Conservation (phyloP, 2,888 invertebrate genomes). For the Acrobasis consociella region DNA sequence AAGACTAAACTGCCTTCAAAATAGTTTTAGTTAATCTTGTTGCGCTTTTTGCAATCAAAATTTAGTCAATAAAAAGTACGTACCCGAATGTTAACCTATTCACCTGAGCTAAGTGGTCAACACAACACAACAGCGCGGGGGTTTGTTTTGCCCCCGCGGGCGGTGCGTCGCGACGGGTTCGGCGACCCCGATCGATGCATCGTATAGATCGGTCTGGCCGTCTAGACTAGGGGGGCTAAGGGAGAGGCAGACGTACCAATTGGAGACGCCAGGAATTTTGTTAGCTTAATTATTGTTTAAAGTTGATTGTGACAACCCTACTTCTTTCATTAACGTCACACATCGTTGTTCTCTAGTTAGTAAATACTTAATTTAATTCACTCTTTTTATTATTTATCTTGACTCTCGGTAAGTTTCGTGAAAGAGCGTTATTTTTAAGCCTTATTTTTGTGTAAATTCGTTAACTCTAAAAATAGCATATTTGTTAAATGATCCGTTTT, state of each 20-base stretch:
- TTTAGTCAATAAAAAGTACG: slow-evolving; percentile 10
- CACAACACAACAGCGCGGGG: slow-evolving; percentile 45
- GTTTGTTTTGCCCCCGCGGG: slow-evolving; percentile 62
- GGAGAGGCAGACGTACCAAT: slow-evolving; percentile 46
- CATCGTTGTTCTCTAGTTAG: neutral
- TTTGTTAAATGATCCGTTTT: too few relatives aligned
- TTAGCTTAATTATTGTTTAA: slow-evolving; percentile 60
- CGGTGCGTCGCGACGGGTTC: slow-evolving; percentile 53
- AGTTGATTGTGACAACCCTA: slow-evolving; percentile 35
- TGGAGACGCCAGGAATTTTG: slow-evolving; percentile 61
- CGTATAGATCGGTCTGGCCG: slow-evolving; percentile 78
- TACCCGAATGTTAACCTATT: slow-evolving; percentile 41
- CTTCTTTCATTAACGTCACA: neutral
- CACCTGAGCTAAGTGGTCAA: slow-evolving; percentile 71
- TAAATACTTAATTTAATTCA: too few relatives aligned
- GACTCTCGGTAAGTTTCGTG: too few relatives aligned
- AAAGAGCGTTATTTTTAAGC: too few relatives aligned
- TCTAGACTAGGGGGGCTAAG: slow-evolving; percentile 62
- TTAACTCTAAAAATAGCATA: too few relatives aligned
- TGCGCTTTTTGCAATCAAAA: neutral
- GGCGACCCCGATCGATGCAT: slow-evolving; percentile 72
- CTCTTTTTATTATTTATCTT: too few relatives aligned
- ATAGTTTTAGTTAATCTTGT: too few relatives aligned
- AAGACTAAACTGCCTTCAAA: too few relatives aligned
- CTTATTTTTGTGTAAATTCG: too few relatives aligned